Evolutionary conservation across 2,797 vertebrate genomes (phyloP), one percentile per base, ranked within the genome.

Genomic region (Staurois parvus): DNA sequence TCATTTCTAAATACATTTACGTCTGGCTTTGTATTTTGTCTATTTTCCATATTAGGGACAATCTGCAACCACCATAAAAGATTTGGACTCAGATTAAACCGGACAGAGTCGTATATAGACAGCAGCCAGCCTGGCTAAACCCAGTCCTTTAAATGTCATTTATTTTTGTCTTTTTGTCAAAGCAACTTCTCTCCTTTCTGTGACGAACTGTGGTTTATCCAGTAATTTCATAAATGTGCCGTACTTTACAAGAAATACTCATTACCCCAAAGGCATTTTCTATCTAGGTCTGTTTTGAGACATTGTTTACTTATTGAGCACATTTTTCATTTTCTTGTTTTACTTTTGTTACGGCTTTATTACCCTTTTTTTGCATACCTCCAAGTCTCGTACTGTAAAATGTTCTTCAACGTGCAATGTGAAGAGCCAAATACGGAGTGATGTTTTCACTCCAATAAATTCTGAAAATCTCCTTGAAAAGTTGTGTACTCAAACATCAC

Each of bases 391-490:
- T 81, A 72, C 67, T 81, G 79, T 72, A 81, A 62, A 81, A 72
- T 28, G 68, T 28, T 72, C 68, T 62, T 37, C 68, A 37, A 72
- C 34, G 56, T 72, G 62, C 79, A 81, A 40, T 72, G 79, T 72
- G 68, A 72, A 81, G 40, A 72, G 68, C 79, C 79, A 81, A 81
- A 81, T 81, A 81, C 79, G 79, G 79, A 62, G 26, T 81, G 79
- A 72, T 81, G 79, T 81, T 81, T 81, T 81, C 79, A 81, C 79
- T 81, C 70, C 79, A 81, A 81, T 81, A 81, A 72, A 81, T 69
- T 81, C 67, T 40, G 79, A 81, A 59, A 72, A 81, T 81, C 79
- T 81, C 79, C 79, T 81, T 81, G 68, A 81, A 81, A 80, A 59
- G 68, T 81, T 48, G 79, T 34, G 79, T 72, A 59, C 78, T 69